Percentiles rank a stretch among this genome's conserved stretches.
These are phyloP conservation scores for Zosterops borbonicus DNA, from an alignment of 2,113 vertebrate species.

Conservation along the genomic window DNA sequence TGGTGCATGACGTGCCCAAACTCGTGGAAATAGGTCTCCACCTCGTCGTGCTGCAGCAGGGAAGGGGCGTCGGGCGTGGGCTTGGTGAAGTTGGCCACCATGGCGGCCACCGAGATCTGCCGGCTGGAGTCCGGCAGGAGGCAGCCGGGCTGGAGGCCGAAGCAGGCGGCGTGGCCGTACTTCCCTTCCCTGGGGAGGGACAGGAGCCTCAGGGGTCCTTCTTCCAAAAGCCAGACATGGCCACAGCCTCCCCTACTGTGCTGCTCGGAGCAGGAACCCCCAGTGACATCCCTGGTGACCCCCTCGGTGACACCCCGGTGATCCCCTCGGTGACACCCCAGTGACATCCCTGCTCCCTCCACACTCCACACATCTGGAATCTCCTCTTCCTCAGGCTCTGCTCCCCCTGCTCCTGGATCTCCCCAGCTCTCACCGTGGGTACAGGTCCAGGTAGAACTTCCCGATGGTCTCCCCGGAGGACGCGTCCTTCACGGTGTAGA, in stretches of 20 bases:
- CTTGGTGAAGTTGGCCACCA: constrained; percentile 99
- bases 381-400: background rate
- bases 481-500: constrained; percentile 84
- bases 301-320: rapidly evolving
- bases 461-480: constrained; percentile 78
- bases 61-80: constrained; percentile 84
- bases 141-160: constrained; percentile 94
- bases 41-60: constrained; percentile 95
- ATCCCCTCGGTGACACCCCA: rapidly evolving
- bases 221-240: background rate
- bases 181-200: constrained; percentile 86
- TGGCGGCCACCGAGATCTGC: constrained; percentile 90
- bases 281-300: rapidly evolving
- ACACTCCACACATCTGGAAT: rapidly evolving
- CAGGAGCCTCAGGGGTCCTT: background rate
- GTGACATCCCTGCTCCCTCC: background rate
- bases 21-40: constrained; percentile 98
- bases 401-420: rapidly evolving
- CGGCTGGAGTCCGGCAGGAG: constrained; percentile 79
- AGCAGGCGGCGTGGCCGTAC: constrained; percentile 95
- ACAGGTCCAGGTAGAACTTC: constrained; percentile 96
- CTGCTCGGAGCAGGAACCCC: background rate
- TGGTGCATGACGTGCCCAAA: constrained; percentile 99
- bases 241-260: rapidly evolving
- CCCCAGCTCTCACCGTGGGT: constrained; percentile 81